Conservation (phyloP, 2,113 vertebrate species). For the Eulacestoma nigropectus region DNA sequence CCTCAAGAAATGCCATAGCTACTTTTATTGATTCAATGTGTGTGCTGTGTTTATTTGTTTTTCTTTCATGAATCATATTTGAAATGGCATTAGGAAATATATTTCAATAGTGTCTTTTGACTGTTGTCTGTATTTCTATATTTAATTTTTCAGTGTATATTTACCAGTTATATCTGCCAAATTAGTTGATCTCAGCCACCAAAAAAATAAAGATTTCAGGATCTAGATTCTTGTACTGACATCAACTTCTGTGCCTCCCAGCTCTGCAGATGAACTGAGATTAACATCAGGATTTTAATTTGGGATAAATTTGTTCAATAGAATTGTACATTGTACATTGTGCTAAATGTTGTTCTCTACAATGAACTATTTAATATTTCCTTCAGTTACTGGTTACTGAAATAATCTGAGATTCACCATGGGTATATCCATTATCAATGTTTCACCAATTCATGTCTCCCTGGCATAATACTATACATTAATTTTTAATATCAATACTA, state of each 20-base stretch:
- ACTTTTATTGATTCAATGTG: background rate
- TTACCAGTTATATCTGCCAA: background rate
- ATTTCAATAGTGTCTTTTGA: background rate
- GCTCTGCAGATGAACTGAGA: background rate
- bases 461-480: background rate
- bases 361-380: background rate
- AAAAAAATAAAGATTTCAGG: background rate
- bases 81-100: background rate
- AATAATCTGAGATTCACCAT: background rate
- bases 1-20: background rate
- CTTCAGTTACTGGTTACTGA: background rate
- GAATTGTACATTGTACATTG: rapidly evolving
- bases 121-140: background rate
- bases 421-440: background rate
- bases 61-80: background rate
- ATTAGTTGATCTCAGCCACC: background rate
- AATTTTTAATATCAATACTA: background rate
- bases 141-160: background rate
- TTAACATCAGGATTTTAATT: background rate
- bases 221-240: background rate
- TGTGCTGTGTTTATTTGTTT: background rate
- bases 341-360: background rate
- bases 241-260: background rate
- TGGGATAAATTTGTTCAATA: background rate
- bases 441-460: background rate